A percentile compares a stretch with the other conserved stretches of the same genome.
Conservation (phyloP, 2,888 invertebrate species). For the Teinopalpus imperialis region DNA sequence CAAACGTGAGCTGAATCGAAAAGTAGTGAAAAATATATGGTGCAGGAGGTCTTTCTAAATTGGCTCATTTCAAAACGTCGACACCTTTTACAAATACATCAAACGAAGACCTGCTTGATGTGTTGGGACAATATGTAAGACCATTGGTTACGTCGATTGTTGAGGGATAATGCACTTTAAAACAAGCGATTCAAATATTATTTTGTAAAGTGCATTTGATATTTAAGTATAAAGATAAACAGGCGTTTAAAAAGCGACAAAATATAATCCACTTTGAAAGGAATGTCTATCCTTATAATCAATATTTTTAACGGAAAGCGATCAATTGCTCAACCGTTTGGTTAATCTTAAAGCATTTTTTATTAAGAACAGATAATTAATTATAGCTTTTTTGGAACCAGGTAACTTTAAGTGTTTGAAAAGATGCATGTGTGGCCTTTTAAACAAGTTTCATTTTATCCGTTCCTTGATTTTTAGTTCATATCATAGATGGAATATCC, state of each 20-base stretch:
- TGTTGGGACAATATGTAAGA: slow-evolving; percentile 43
- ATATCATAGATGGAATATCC: too few species aligned
- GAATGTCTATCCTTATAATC: slow-evolving; percentile 20
- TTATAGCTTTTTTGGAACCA: not conserved
- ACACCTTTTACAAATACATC: slow-evolving; percentile 56
- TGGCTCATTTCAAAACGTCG: slow-evolving; percentile 41
- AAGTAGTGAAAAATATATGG: slow-evolving; percentile 11
- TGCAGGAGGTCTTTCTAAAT: slow-evolving; percentile 34
- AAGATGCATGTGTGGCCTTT: too few species aligned
- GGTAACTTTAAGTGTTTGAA: not conserved
- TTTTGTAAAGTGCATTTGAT: not conserved
- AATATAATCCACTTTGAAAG: slow-evolving; percentile 24
- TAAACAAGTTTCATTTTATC: too few species aligned
- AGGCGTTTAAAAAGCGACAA: slow-evolving; percentile 20
- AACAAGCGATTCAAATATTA: not conserved
- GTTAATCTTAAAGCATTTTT: slow-evolving; percentile 4
- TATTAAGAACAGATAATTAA: slow-evolving; percentile 1
- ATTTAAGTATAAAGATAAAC: slow-evolving; percentile 16
- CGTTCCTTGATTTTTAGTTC: too few species aligned
- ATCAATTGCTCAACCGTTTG: slow-evolving; percentile 11
- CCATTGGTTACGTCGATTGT: slow-evolving; percentile 24
- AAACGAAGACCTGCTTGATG: slow-evolving; percentile 52
- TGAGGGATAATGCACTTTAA: slow-evolving; percentile 27
- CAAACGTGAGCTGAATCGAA: slow-evolving; percentile 35
- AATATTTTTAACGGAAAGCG: slow-evolving; percentile 17